Evolutionary conservation across 2,113 vertebrate species (phyloP).

Genomic region (Circaetus gallicus): DNA sequence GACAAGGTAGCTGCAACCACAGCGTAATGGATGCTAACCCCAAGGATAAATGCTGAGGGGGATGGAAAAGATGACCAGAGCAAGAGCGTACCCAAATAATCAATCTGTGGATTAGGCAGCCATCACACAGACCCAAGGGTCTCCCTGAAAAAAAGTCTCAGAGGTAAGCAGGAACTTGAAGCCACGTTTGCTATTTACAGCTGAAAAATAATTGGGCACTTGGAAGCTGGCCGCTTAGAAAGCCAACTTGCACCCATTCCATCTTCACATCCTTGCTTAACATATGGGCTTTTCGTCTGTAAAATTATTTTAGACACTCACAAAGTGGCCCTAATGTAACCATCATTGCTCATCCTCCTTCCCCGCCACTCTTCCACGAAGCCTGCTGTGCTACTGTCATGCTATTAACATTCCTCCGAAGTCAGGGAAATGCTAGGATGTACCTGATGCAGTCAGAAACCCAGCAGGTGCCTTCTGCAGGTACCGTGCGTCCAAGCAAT

Average conservation of each 20-base stretch:
- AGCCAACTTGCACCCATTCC: neutral
- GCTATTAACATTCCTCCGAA: slow-evolving; percentile 53
- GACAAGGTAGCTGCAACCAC: neutral
- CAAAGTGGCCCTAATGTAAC: slow-evolving; percentile 39
- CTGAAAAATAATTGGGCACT: neutral
- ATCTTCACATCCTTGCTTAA: slow-evolving; percentile 5
- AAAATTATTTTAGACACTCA: slow-evolving; percentile 35
- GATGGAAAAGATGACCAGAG: neutral
- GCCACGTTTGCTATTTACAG: neutral
- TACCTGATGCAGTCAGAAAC: slow-evolving; percentile 59
- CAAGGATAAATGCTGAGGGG: neutral
- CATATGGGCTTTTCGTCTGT: slow-evolving; percentile 6
- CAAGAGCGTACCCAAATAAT: neutral
- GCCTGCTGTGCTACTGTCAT: slow-evolving; percentile 55
- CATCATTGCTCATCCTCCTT: slow-evolving; percentile 13
- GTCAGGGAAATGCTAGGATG: slow-evolving; percentile 19
- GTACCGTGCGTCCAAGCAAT: slow-evolving; percentile 18
- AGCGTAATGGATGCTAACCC: neutral
- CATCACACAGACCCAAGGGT: neutral
- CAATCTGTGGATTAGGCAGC: neutral
- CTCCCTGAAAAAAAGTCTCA: neutral
- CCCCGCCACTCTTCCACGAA: neutral
- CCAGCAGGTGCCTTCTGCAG: slow-evolving; percentile 57
- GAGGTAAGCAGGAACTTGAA: neutral
- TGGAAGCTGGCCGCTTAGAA: neutral